Conservation (phyloP, 2,797 vertebrate species). For the Sciurus vulgaris region DNA sequence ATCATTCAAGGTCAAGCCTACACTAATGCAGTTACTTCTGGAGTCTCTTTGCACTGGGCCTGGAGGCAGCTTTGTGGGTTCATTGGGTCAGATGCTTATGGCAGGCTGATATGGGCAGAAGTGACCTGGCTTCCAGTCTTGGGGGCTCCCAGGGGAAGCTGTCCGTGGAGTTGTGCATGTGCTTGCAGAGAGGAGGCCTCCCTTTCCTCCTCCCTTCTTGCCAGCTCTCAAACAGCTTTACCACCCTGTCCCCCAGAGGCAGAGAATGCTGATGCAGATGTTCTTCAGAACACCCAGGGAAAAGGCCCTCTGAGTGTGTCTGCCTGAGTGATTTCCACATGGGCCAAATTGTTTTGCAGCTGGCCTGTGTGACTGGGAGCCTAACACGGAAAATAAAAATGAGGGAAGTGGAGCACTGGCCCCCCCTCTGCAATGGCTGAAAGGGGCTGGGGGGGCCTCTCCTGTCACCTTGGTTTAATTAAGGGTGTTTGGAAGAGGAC, state of each 20-base stretch:
- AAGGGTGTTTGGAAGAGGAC: conserved; percentile 51
- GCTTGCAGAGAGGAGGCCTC: neutral
- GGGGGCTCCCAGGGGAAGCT: neutral
- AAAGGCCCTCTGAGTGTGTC: neutral
- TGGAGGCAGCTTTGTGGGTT: neutral
- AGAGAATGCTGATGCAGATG: neutral
- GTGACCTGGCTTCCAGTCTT: neutral
- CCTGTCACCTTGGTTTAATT: conserved; percentile 70
- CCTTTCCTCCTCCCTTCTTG: neutral
- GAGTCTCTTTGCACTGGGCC: neutral
- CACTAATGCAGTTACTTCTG: neutral
- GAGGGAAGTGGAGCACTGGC: neutral
- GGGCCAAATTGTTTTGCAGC: neutral
- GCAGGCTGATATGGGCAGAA: neutral
- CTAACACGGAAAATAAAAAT: neutral
- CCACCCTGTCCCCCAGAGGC: neutral
- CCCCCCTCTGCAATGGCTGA: neutral
- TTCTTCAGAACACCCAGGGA: conserved; percentile 2
- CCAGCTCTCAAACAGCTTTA: neutral
- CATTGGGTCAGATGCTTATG: neutral
- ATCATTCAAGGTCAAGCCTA: neutral
- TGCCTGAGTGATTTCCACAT: neutral
- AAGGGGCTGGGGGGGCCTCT: neutral
- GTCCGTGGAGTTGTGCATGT: neutral
- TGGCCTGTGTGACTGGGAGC: neutral